These are phyloP conservation scores for Arremon brunneinucha DNA, from an alignment of 2,797 vertebrate species.

Conservation along the genomic window DNA sequence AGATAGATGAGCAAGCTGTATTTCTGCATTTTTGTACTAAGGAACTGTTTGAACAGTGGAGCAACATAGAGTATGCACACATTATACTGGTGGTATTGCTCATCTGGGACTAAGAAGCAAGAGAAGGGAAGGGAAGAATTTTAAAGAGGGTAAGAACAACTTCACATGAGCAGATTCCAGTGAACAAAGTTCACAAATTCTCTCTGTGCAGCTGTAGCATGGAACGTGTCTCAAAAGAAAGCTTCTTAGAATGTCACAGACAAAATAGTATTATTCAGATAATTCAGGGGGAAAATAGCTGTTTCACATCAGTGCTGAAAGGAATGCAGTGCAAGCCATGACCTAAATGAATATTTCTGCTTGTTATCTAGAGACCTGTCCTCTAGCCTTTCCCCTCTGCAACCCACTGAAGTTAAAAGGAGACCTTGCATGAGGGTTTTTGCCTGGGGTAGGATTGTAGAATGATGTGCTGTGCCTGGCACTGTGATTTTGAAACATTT, in stretches of 20 bases:
- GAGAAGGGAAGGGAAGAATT: neutral
- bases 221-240: neutral
- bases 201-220: neutral
- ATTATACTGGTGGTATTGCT: neutral
- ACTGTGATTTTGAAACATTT: constrained; percentile 31
- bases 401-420: neutral
- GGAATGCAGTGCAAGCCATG: neutral
- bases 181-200: neutral
- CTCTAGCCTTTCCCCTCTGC: neutral
- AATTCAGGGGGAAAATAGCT: neutral
- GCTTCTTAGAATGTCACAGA: constrained; percentile 17
- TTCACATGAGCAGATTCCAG: neutral
- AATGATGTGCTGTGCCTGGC: constrained; percentile 10
- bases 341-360: constrained; percentile 4
- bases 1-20: neutral
- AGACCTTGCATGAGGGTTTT: neutral
- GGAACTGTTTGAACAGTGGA: neutral
- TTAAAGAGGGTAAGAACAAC: neutral
- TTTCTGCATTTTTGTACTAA: constrained; percentile 1
- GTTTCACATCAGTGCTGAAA: neutral
- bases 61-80: neutral
- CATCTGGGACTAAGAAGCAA: neutral
- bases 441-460: neutral
- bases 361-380: neutral
- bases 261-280: neutral